Base-by-base conservation (phyloP, 2,888 invertebrate species). In the Melinaea menophilus region DNA sequence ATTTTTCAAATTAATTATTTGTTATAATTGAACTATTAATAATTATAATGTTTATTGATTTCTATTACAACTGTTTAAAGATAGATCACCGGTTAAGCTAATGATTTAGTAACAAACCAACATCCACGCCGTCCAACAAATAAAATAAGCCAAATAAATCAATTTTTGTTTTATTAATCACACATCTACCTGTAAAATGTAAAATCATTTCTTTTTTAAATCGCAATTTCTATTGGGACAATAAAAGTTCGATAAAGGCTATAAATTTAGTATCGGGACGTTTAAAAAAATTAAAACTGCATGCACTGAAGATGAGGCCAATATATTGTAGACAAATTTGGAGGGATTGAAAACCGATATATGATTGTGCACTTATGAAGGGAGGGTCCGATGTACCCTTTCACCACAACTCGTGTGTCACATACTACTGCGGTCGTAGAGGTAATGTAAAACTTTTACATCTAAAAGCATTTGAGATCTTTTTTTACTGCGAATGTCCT, bases 271-370 rank as follows among this genome's bases (percentile, higher is more conserved):
- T 73, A 74, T 75, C 73, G 76, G 74, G 73, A 73, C 75, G 72
- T 71, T 77, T 79, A 80, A 84, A 88, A 86, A 86, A 87, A 86
- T 86, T 85, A 84, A 87, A 85, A 84, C 78, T 77, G 78, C 77
- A 80, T 80, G 78, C 78, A 80, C 78, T 83, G 85, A 83, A 85
- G 85, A 86, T 82, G 79, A 78, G 78, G 72, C 67, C 71, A 69
- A 69, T 68, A 70, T 75, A 75, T 78, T 75, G 72, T 77, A 73
- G 65, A 73, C 78, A 74, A 79, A 80, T 85, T 85, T 81, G 63
- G 79, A 82, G 88, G 85, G 84, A 88, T 89, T 88, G 86, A 88
- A 86, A 87, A 86, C 84, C 86, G 80, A 84, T 86, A 84, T 86
- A 89, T 78, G 89, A 86, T 80, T 88, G 81, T 88, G 88, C 89